Percentiles rank a stretch among this genome's conserved stretches.
These are phyloP conservation scores for Auanema freiburgensis DNA, from an alignment of 2,888 invertebrate genomes.

Conservation along the genomic window DNA sequence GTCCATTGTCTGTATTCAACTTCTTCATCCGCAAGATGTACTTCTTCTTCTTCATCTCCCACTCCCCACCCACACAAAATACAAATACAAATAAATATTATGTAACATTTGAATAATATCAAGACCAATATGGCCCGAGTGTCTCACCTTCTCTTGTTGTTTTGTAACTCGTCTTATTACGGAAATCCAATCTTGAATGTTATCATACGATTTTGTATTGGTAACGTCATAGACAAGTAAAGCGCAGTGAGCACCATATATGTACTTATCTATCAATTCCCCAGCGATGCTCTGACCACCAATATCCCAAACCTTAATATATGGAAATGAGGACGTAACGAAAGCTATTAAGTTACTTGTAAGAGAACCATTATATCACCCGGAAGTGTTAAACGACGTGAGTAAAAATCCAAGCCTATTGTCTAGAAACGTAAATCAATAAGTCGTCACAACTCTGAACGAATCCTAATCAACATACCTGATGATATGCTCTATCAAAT, in stretches of 20 bases:
- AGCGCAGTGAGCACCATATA: conserved; percentile 69
- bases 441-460: too few species aligned
- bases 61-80: too few species aligned
- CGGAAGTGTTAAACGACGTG: conserved; percentile 73
- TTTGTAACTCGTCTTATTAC: conserved; percentile 65
- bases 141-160: conserved; percentile 56
- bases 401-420: conserved; percentile 76
- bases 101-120: too few species aligned
- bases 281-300: conserved; percentile 79
- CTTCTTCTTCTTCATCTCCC: too few species aligned
- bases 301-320: conserved; percentile 78
- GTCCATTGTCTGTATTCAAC: too few species aligned
- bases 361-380: conserved; percentile 65
- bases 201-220: conserved; percentile 78
- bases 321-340: conserved; percentile 4
- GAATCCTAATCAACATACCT: conserved; percentile 33
- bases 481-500: conserved; percentile 70
- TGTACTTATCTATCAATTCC: conserved; percentile 76
- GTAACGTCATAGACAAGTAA: conserved; percentile 83
- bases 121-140: background rate
- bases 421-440: conserved; percentile 67
- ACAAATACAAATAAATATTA: too few species aligned
- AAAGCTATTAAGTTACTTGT: conserved; percentile 39
- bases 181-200: conserved; percentile 76
- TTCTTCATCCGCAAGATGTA: too few species aligned